These are phyloP conservation scores for Heliconius hermathena DNA, from an alignment of 1,140 invertebrate species.

Conservation along the genomic window DNA sequence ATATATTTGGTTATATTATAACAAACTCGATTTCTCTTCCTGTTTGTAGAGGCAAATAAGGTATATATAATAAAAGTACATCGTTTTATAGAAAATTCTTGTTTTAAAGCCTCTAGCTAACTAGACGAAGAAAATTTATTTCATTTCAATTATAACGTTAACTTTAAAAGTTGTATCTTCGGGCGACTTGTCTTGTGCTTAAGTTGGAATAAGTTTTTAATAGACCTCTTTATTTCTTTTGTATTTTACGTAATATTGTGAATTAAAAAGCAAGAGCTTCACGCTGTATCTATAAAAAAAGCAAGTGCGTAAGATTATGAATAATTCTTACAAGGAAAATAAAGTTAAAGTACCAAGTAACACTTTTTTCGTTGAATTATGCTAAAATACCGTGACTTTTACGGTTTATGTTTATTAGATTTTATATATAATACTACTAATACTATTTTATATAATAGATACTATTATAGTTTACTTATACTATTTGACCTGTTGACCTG, in stretches of 20 bases:
- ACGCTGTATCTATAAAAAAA: no score
- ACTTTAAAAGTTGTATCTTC: slow-evolving; percentile 6
- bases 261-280: no score
- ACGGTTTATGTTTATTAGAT: no score
- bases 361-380: no score
- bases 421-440: no score
- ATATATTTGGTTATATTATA: no score
- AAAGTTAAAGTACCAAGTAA: neutral
- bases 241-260: neutral
- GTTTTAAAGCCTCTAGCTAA: neutral
- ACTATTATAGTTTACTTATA: no score
- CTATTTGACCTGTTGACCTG: no score
- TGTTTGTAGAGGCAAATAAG: neutral
- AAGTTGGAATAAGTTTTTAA: neutral
- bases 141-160: slow-evolving; percentile 9
- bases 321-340: neutral
- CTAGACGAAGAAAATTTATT: neutral
- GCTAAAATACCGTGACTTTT: no score
- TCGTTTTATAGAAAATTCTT: neutral
- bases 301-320: neutral
- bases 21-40: no score
- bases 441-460: no score
- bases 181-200: slow-evolving; percentile 1
- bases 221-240: neutral
- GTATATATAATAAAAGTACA: neutral